Percentiles rank a stretch among this genome's conserved stretches.
Evolutionary conservation across 1,140 invertebrate genomes (phyloP).

Genomic region (Venturia canescens): DNA sequence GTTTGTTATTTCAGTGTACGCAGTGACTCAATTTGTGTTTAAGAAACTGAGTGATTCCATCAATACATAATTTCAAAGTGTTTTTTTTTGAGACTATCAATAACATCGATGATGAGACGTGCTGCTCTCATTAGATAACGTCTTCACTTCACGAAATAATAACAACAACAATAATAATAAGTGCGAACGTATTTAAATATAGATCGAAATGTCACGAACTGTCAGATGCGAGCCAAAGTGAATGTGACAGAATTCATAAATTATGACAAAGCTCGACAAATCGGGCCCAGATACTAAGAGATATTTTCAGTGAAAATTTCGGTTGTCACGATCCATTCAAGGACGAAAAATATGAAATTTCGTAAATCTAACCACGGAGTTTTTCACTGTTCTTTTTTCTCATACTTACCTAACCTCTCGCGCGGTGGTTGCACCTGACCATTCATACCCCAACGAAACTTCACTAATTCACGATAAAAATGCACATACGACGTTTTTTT

Average conservation of each 20-base stretch:
- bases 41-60: background rate
- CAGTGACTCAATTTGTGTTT: background rate
- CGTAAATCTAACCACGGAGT: background rate
- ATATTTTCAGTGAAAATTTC: background rate
- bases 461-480: slow-evolving; percentile 6
- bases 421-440: slow-evolving; percentile 69
- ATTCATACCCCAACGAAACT: slow-evolving; percentile 62
- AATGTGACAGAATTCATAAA: background rate
- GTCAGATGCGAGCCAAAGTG: background rate
- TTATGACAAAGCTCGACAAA: background rate
- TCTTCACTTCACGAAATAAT: slow-evolving; percentile 4
- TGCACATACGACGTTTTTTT: background rate
- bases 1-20: background rate
- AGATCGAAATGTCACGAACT: background rate
- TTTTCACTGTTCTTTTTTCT: slow-evolving; percentile 22
- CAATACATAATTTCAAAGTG: background rate
- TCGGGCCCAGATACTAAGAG: background rate
- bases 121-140: slow-evolving; percentile 41
- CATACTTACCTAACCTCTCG: slow-evolving; percentile 72
- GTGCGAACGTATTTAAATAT: slow-evolving; percentile 10
- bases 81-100: slow-evolving; percentile 15
- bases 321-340: background rate
- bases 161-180: slow-evolving; percentile 30
- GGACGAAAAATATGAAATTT: slow-evolving; percentile 6
- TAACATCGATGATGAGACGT: background rate